A percentile compares a stretch with the other conserved stretches of the same genome.
These are phyloP conservation scores for Poeciliopsis presidionis DNA, from an alignment of 2,797 vertebrate genomes.

Conservation along the genomic window DNA sequence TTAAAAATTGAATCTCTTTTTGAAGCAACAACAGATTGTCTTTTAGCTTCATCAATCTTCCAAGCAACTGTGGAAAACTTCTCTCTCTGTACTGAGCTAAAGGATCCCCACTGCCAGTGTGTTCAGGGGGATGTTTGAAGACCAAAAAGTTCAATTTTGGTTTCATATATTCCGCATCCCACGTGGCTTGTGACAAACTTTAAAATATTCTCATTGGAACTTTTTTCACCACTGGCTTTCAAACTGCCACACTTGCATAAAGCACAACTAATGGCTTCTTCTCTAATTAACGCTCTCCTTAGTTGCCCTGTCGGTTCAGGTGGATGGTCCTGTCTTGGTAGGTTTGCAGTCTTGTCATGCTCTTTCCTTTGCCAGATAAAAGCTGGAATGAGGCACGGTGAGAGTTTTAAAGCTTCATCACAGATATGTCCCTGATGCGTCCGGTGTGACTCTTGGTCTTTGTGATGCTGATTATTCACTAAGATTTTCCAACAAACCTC, in stretches of 20 bases:
- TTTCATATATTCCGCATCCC: not conserved
- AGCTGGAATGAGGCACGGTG: not conserved
- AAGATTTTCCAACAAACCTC: not conserved
- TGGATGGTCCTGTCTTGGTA: not conserved
- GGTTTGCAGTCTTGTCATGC: not conserved
- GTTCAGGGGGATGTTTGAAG: not conserved
- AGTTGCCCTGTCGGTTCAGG: not conserved
- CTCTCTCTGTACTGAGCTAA: not conserved
- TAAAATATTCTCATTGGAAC: not conserved
- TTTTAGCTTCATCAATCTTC: not conserved
- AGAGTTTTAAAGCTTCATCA: not conserved
- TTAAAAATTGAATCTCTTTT: not conserved
- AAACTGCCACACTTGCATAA: not conserved
- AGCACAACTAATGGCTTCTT: not conserved
- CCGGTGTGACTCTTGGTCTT: not conserved
- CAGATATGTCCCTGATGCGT: not conserved
- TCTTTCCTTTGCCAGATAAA: not conserved
- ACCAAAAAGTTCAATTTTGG: not conserved
- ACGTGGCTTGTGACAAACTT: not conserved
- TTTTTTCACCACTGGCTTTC: not conserved
- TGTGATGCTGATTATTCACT: not conserved
- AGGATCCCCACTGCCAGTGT: not conserved
- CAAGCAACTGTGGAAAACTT: not conserved
- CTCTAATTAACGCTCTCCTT: not conserved
- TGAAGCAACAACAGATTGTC: not conserved